These are phyloP conservation scores for Misgurnus mizolepis DNA, from an alignment of 2,113 vertebrate species.

Conservation along the genomic window DNA sequence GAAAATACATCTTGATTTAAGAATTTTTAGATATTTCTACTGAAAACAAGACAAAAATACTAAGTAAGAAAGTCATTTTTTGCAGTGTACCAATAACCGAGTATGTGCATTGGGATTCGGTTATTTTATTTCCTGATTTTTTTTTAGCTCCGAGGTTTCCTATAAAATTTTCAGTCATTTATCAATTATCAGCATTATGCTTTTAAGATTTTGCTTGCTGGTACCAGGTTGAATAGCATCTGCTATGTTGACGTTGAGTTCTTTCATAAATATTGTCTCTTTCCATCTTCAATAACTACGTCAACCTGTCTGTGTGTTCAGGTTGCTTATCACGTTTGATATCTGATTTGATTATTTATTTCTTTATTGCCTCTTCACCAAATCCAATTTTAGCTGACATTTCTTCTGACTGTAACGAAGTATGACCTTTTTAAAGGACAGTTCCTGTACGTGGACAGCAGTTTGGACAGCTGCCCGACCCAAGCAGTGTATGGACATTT, in stretches of 20 bases:
- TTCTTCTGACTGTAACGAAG: constrained; percentile 81
- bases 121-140: background rate
- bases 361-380: constrained; percentile 41
- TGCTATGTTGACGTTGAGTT: background rate
- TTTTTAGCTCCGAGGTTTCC: background rate
- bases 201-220: background rate
- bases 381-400: constrained; percentile 83
- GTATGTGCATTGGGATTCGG: constrained; percentile 15
- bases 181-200: background rate
- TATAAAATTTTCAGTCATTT: background rate
- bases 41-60: too few relatives aligned
- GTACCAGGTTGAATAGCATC: background rate
- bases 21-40: too few relatives aligned
- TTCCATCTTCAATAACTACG: constrained; percentile 30
- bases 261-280: constrained; percentile 7
- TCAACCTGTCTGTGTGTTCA: constrained; percentile 32
- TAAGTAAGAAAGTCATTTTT: too few relatives aligned
- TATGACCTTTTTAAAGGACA: constrained; percentile 82
- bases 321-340: constrained; percentile 34
- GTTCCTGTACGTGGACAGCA: constrained; percentile 34
- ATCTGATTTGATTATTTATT: constrained; percentile 64
- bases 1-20: too few relatives aligned
- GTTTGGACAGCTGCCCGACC: constrained; percentile 3
- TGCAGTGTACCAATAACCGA: constrained; percentile 16
- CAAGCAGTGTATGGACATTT: too few relatives aligned